A percentile compares a stretch with the other conserved stretches of the same genome.
Conservation (phyloP, 1,140 invertebrate species). For the Heliconius melpomene region DNA sequence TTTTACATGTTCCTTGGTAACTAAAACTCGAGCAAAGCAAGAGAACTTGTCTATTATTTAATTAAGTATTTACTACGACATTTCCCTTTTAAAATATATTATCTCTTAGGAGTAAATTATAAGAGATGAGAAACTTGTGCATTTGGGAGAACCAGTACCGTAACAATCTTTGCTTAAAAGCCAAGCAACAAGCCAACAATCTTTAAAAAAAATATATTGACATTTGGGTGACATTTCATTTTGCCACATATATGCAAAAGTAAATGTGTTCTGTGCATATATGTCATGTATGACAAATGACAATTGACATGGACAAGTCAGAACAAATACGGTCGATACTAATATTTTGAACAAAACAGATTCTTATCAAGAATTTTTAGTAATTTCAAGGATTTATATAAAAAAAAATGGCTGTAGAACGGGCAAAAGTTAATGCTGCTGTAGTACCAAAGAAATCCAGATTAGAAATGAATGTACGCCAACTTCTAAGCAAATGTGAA, state of each 20-base stretch:
- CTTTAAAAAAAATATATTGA: no score
- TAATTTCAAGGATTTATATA: not conserved
- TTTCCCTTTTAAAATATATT: no score
- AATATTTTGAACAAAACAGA: not conserved
- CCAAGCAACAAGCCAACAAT: no score
- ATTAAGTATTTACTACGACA: no score
- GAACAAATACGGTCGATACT: not conserved
- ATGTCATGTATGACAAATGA: not conserved
- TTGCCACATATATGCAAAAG: not conserved
- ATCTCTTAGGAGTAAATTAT: no score
- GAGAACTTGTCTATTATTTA: no score
- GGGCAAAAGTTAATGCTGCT: constrained; percentile 31
- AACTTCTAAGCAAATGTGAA: constrained; percentile 86
- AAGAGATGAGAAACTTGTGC: no score
- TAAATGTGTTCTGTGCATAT: no score
- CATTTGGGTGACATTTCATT: not conserved
- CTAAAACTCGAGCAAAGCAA: no score
- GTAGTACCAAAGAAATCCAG: constrained; percentile 74
- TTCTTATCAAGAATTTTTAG: not conserved
- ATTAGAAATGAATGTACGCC: constrained; percentile 87
- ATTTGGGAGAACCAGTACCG: no score
- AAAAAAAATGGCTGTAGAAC: constrained; percentile 51
- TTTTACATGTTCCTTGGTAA: no score
- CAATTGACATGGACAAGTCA: not conserved
- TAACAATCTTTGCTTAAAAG: no score